phyloP scores from a whole-genome alignment of 2,888 invertebrate genomes.

The Rotaria sp. region DNA sequence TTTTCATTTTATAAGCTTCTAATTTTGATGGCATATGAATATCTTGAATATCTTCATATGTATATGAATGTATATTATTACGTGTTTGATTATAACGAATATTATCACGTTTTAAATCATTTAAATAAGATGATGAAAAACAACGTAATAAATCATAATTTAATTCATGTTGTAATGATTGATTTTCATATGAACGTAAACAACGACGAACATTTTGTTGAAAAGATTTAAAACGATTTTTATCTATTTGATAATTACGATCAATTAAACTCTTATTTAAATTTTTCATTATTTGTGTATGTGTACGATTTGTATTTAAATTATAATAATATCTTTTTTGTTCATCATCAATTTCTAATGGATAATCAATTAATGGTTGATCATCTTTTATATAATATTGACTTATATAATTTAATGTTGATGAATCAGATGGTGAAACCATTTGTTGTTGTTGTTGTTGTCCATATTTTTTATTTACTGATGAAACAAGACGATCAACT shows the following conservation, averaged over 20 bases:
- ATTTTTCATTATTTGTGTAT: slow-evolving; percentile 36
- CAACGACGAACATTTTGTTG: slow-evolving; percentile 18
- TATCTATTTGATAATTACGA: background rate
- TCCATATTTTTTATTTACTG: background rate
- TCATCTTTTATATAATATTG: slow-evolving; percentile 7
- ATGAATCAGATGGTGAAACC: background rate
- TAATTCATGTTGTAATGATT: slow-evolving; percentile 32
- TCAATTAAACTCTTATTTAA: slow-evolving; percentile 32
- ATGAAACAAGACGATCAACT: slow-evolving; percentile 5
- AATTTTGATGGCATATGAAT: slow-evolving; percentile 28
- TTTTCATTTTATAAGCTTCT: slow-evolving; percentile 37
- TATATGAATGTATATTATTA: background rate
- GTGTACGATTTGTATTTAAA: background rate
- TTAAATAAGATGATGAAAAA: slow-evolving; percentile 34
- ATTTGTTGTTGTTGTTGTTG: background rate
- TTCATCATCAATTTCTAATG: background rate
- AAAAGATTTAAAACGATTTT: slow-evolving; percentile 27
- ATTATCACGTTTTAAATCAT: slow-evolving; percentile 33
- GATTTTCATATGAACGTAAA: slow-evolving; percentile 30
- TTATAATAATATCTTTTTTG: background rate
- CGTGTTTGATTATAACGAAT: slow-evolving; percentile 24
- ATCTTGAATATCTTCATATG: slow-evolving; percentile 36
- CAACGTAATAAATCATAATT: slow-evolving; percentile 33
- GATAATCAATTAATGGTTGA: background rate
- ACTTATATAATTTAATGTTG: background rate